A percentile compares a stretch with the other conserved stretches of the same genome.
phyloP scores from a whole-genome alignment of 2,113 vertebrate species.

The Peromyscus maniculatus region DNA sequence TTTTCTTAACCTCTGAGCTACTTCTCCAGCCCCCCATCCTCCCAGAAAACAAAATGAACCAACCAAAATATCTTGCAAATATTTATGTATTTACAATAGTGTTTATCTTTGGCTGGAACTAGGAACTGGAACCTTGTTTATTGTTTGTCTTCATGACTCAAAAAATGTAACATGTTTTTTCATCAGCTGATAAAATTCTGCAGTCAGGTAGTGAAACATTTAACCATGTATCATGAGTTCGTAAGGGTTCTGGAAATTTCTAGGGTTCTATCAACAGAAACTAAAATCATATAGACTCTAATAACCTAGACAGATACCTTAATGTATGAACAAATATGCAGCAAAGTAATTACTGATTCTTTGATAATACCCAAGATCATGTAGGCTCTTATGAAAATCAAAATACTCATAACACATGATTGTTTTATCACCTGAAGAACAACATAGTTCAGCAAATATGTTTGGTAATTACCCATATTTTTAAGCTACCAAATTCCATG shows the following conservation, averaged over 20 bases:
- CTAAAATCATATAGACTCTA: neutral
- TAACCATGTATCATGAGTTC: conserved; percentile 39
- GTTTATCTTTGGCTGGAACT: neutral
- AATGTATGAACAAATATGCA: conserved; percentile 1
- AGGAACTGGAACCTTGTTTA: conserved; percentile 34
- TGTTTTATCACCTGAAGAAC: neutral
- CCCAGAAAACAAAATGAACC: neutral
- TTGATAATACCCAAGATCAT: neutral
- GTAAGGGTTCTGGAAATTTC: neutral
- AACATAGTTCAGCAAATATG: neutral
- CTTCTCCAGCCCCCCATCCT: too few species aligned
- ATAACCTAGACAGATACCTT: neutral
- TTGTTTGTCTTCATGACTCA: neutral
- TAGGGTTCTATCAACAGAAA: neutral
- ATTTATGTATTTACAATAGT: neutral
- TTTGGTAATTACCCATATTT: neutral
- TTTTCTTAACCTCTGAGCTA: too few species aligned
- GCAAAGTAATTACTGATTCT: neutral
- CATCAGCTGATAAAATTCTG: neutral
- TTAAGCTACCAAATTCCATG: conserved; percentile 6
- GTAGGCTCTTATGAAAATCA: neutral
- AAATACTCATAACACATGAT: neutral
- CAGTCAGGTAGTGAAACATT: conserved; percentile 39
- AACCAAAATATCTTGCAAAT: conserved; percentile 3
- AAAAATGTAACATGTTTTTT: conserved; percentile 22